A percentile compares a stretch with the other conserved stretches of the same genome.
These are phyloP conservation scores for Xestia ashworthii DNA, from an alignment of 2,888 invertebrate species.

Conservation along the genomic window DNA sequence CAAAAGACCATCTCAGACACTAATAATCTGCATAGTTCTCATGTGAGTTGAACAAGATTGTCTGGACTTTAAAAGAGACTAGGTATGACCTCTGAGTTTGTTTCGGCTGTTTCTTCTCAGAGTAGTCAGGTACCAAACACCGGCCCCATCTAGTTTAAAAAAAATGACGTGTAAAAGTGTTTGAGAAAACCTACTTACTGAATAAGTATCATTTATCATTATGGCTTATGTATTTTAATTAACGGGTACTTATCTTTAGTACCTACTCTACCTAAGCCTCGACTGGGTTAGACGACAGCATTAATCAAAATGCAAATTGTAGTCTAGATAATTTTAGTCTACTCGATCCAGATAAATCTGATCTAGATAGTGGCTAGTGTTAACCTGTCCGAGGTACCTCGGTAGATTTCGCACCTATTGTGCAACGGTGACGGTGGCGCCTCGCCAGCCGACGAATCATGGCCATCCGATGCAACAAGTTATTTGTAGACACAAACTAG, in stretches of 20 bases:
- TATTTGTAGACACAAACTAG: slow-evolving; percentile 74
- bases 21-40: too few relatives aligned
- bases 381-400: slow-evolving; percentile 50
- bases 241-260: slow-evolving; percentile 14
- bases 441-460: slow-evolving; percentile 75
- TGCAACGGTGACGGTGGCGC: slow-evolving; percentile 78
- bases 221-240: slow-evolving; percentile 29
- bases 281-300: slow-evolving; percentile 10
- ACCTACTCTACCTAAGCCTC: neutral
- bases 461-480: slow-evolving; percentile 75
- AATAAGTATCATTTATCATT: too few relatives aligned
- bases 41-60: too few relatives aligned
- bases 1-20: too few relatives aligned
- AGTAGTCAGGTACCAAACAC: too few relatives aligned
- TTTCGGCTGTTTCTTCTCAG: too few relatives aligned
- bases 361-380: slow-evolving; percentile 42
- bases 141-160: too few relatives aligned
- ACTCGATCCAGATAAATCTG: slow-evolving; percentile 42
- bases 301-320: slow-evolving; percentile 39
- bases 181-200: too few relatives aligned
- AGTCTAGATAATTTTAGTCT: slow-evolving; percentile 40
- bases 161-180: too few relatives aligned
- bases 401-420: slow-evolving; percentile 65
- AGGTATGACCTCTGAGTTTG: too few relatives aligned
- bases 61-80: too few relatives aligned